These are phyloP conservation scores for Entomobrya multifasciata DNA, from an alignment of 2,888 invertebrate species.

Conservation along the genomic window DNA sequence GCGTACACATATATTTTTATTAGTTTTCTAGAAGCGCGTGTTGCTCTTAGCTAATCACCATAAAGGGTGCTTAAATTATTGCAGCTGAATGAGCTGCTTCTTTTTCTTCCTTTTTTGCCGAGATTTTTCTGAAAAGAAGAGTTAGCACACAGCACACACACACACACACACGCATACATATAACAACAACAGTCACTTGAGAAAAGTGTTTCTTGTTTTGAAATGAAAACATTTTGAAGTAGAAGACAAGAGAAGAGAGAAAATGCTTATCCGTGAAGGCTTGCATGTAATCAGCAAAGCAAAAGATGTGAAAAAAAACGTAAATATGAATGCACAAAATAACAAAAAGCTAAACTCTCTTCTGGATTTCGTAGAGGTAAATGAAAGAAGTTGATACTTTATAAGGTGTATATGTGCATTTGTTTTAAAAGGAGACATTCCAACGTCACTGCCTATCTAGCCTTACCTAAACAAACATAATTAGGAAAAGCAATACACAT, in stretches of 20 bases:
- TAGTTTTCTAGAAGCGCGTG: constrained; percentile 59
- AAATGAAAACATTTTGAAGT: constrained; percentile 54
- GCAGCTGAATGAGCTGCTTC: constrained; percentile 71
- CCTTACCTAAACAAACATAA: constrained; percentile 74
- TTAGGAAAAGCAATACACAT: constrained; percentile 70
- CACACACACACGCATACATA: constrained; percentile 19
- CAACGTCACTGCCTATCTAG: constrained; percentile 55
- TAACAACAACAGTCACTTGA: constrained; percentile 67
- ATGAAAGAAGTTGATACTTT: constrained; percentile 59
- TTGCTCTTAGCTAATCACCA: constrained; percentile 72
- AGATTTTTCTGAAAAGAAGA: constrained; percentile 20
- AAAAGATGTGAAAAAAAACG: no score
- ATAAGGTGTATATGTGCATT: constrained; percentile 42
- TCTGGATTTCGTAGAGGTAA: not conserved
- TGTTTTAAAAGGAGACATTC: constrained; percentile 48
- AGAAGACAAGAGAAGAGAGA: not conserved
- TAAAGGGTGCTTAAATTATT: constrained; percentile 75
- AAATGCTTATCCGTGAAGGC: not conserved
- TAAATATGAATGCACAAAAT: not conserved
- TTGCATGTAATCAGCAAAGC: constrained; percentile 3
- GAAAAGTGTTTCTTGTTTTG: constrained; percentile 64
- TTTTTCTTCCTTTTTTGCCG: constrained; percentile 50
- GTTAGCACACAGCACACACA: constrained; percentile 18
- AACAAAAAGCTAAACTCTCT: not conserved
- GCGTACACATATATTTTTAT: constrained; percentile 20